phyloP scores from a whole-genome alignment of 2,888 invertebrate genomes.

The Eurois occulta region DNA sequence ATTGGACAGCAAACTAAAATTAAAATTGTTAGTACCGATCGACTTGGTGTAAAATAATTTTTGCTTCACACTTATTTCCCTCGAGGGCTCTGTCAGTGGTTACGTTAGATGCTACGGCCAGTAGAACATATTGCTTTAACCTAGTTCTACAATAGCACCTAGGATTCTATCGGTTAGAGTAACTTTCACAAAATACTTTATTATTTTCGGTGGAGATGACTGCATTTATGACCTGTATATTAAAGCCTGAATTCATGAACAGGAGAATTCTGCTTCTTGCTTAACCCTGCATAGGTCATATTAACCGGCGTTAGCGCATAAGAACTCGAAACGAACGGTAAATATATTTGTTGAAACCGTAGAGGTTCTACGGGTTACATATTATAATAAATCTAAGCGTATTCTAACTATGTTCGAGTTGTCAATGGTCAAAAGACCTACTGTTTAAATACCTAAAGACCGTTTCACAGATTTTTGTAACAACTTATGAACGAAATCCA shows the following conservation, averaged over 20 bases:
- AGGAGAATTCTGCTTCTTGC: neutral
- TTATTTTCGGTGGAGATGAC: neutral
- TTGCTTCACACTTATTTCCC: conserved; percentile 58
- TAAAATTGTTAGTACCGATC: conserved; percentile 38
- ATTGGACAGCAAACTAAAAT: conserved; percentile 14
- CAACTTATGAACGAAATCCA: too few species aligned
- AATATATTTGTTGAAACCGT: neutral
- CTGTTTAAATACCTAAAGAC: too few species aligned
- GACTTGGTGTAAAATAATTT: conserved; percentile 45
- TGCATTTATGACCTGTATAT: neutral
- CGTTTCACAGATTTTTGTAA: too few species aligned
- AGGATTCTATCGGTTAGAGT: neutral
- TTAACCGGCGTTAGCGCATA: too few species aligned
- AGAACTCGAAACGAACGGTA: neutral
- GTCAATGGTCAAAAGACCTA: too few species aligned
- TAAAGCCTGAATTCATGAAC: neutral
- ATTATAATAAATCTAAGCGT: too few species aligned
- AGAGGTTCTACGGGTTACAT: neutral
- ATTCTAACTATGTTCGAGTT: too few species aligned
- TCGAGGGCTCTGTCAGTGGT: conserved; percentile 39
- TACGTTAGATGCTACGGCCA: conserved; percentile 34
- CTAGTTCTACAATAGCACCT: conserved; percentile 17
- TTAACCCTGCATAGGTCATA: neutral
- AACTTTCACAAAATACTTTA: neutral
- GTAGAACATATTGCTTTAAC: conserved; percentile 38